Conservation (phyloP, 2,888 invertebrate genomes). For the Matsumyia berberina region DNA sequence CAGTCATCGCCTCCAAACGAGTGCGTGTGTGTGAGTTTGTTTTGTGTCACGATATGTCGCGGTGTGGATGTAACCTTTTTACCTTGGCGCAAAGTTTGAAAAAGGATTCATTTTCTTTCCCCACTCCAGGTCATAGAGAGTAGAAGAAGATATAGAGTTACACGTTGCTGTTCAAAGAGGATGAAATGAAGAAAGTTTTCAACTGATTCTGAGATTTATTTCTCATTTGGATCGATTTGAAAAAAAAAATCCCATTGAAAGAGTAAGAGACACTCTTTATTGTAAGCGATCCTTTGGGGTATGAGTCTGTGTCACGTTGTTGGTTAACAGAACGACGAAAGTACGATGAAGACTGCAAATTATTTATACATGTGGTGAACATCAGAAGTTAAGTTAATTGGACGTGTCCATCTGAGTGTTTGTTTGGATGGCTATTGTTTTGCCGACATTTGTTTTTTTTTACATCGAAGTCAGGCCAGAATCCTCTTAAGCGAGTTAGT, state of each 20-base stretch:
- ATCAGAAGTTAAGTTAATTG: too few relatives aligned
- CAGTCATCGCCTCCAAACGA: not conserved
- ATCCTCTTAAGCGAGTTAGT: too few relatives aligned
- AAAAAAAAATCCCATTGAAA: not conserved
- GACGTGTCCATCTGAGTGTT: too few relatives aligned
- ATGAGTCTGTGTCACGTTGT: too few relatives aligned
- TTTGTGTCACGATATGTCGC: not conserved
- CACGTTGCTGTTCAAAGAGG: slow-evolving; percentile 7
- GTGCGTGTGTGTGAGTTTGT: not conserved
- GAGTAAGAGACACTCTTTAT: not conserved
- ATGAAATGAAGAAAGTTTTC: slow-evolving; percentile 50
- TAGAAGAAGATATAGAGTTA: not conserved
- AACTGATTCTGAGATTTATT: slow-evolving; percentile 22
- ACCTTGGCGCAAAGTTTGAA: slow-evolving; percentile 21
- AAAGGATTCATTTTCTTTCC: slow-evolving; percentile 19
- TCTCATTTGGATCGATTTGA: slow-evolving; percentile 26
- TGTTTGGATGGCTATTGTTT: too few relatives aligned
- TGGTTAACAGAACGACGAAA: too few relatives aligned
- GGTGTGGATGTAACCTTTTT: slow-evolving; percentile 29
- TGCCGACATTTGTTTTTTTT: too few relatives aligned
- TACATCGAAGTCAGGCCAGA: too few relatives aligned
- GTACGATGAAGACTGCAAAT: too few relatives aligned
- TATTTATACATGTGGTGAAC: too few relatives aligned
- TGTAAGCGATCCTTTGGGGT: too few relatives aligned
- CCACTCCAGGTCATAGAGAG: not conserved